Evolutionary conservation across 2,113 vertebrate genomes (phyloP).

Genomic region (Catharus minimus): DNA sequence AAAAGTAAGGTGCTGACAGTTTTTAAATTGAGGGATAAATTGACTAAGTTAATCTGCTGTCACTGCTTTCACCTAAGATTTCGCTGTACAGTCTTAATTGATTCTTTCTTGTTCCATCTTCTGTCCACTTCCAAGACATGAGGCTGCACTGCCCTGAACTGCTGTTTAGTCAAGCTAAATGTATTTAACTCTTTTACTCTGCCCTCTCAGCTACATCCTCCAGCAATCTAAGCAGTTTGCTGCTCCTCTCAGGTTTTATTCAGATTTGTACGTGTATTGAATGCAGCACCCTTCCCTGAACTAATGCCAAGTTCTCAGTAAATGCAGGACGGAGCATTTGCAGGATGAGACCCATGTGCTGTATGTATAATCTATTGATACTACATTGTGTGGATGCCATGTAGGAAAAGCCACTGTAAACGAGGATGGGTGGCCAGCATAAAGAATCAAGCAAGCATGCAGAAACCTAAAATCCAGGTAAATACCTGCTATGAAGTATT

Average conservation of each 20-base stretch:
- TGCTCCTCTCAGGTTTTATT: neutral
- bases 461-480: neutral
- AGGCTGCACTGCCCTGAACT: neutral
- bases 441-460: neutral
- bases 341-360: neutral
- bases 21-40: neutral
- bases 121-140: neutral
- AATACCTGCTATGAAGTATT: neutral
- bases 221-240: neutral
- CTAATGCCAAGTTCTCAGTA: accelerated
- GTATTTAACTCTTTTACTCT: neutral
- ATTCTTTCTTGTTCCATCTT: neutral
- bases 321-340: neutral
- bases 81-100: neutral
- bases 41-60: neutral
- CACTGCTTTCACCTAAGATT: neutral
- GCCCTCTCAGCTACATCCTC: neutral
- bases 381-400: accelerated
- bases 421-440: neutral
- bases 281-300: neutral
- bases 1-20: neutral
- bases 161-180: neutral
- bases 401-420: neutral
- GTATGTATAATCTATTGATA: neutral
- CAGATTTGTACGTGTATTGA: neutral